Percentiles rank a stretch among this genome's conserved stretches.
These are phyloP conservation scores for Syngnathus typhle DNA, from an alignment of 2,113 vertebrate species.

Conservation along the genomic window DNA sequence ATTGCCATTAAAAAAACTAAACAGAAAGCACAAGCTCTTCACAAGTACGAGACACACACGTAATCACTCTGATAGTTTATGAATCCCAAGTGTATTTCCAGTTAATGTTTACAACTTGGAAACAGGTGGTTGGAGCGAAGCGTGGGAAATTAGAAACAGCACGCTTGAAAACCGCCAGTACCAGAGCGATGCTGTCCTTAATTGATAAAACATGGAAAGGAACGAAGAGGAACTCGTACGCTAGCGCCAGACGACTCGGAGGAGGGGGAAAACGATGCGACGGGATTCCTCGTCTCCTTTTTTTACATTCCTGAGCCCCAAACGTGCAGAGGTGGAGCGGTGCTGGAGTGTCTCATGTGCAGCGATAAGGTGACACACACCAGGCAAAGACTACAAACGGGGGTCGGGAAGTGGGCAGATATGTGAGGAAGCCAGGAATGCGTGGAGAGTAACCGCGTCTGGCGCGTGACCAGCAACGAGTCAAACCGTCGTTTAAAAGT, in stretches of 20 bases:
- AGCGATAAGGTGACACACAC: conserved; percentile 24
- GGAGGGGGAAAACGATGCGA: conserved; percentile 17
- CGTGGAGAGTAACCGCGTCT: conserved; percentile 41
- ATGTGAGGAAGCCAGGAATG: conserved; percentile 38
- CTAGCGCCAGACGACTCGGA: conserved; percentile 8
- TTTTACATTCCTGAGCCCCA: conserved; percentile 4
- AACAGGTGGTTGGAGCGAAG: conserved; percentile 2
- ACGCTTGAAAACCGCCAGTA: conserved; percentile 7
- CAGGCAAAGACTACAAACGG: background rate
- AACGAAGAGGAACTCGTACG: conserved; percentile 18
- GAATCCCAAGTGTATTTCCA: conserved; percentile 1
- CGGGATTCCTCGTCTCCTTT: conserved; percentile 6
- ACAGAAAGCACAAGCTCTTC: background rate
- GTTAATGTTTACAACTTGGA: conserved; percentile 4
- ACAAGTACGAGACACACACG: background rate
- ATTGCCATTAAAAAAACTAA: background rate
- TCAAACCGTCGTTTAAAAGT: conserved; percentile 25
- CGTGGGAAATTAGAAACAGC: background rate
- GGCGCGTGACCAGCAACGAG: conserved; percentile 14
- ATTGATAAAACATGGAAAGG: conserved; percentile 38
- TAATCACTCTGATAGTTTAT: conserved; percentile 1
- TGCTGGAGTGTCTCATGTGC: conserved; percentile 17
- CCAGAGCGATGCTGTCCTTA: background rate
- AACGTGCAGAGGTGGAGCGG: conserved; percentile 23
- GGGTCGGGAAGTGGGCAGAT: conserved; percentile 30